These are phyloP conservation scores for Coilia nasus DNA, from an alignment of 2,797 vertebrate genomes.

Conservation along the genomic window DNA sequence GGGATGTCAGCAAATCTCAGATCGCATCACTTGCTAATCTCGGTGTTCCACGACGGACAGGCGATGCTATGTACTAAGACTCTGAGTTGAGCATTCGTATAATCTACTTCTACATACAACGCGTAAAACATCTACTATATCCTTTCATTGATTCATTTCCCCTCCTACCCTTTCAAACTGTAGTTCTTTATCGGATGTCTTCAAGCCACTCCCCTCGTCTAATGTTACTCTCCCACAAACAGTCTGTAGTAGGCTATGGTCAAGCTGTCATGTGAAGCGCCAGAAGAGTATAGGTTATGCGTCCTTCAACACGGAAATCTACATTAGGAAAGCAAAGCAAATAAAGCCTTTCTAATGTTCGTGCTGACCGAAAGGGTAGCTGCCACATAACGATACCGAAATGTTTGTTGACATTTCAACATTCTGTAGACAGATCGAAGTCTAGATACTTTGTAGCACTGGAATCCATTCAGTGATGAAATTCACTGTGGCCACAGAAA, in stretches of 20 bases:
- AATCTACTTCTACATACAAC: neutral
- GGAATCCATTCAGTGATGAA: neutral
- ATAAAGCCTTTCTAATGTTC: neutral
- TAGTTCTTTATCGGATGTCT: conserved; percentile 52
- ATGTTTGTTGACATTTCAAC: conserved; percentile 12
- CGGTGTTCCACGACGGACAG: conserved; percentile 41
- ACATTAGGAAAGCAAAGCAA: neutral
- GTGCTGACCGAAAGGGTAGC: neutral
- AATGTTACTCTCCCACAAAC: neutral
- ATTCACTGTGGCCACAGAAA: neutral
- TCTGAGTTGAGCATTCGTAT: neutral
- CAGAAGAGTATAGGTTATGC: neutral
- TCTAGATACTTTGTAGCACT: neutral
- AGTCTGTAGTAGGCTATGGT: neutral
- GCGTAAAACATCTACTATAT: neutral
- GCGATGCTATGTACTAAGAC: neutral
- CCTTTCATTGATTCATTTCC: neutral
- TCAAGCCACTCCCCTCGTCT: conserved; percentile 41
- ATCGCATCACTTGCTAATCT: conserved; percentile 55
- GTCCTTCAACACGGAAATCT: neutral
- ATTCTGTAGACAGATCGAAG: neutral
- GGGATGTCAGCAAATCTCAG: conserved; percentile 55
- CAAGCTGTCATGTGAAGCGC: neutral
- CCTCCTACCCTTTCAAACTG: conserved; percentile 41
- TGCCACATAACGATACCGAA: neutral